Evolutionary conservation across 2,113 vertebrate genomes (phyloP).

Genomic region (Microcebus ravelobensis): DNA sequence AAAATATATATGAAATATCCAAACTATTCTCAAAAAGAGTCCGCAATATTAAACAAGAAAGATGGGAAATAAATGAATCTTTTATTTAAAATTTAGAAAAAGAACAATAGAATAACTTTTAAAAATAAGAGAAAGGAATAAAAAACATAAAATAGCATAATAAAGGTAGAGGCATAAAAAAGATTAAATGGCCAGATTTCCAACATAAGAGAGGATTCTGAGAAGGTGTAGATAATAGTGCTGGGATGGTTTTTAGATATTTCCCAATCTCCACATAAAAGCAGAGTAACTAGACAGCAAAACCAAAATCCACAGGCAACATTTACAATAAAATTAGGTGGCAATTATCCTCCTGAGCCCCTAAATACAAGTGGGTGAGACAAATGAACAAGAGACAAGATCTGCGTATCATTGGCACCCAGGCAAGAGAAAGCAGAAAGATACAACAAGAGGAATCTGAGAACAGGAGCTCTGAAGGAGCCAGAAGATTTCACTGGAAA

Average conservation of each 20-base stretch:
- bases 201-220: background rate
- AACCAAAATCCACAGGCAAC: background rate
- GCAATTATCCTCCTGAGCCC: background rate
- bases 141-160: background rate
- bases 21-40: background rate
- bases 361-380: background rate
- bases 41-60: background rate
- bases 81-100: background rate
- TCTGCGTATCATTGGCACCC: background rate
- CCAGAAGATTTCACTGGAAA: background rate
- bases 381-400: background rate
- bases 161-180: background rate
- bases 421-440: background rate
- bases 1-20: background rate
- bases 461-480: background rate
- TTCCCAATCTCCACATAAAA: background rate
- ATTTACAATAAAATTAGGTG: background rate
- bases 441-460: background rate
- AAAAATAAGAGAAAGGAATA: slow-evolving; percentile 22
- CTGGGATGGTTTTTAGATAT: background rate
- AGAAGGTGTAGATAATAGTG: background rate
- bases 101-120: background rate
- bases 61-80: background rate
- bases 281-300: background rate
- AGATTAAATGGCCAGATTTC: background rate